These are phyloP conservation scores for Hemaris fuciformis DNA, from an alignment of 2,888 invertebrate genomes.

Conservation along the genomic window DNA sequence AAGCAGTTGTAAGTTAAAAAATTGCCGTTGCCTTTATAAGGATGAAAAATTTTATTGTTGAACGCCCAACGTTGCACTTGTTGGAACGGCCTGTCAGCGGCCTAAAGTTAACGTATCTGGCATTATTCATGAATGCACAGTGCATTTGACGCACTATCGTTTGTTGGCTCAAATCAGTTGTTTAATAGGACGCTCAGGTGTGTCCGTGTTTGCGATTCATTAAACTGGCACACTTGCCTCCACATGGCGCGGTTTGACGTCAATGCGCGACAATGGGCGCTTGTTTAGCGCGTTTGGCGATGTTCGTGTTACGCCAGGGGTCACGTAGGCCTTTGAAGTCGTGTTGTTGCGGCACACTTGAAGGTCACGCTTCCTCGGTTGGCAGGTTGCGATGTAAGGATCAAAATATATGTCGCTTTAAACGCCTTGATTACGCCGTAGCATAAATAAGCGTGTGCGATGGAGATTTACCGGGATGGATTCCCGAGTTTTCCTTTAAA, in stretches of 20 bases:
- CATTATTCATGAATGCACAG: neutral
- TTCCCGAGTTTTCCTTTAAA: too few species aligned
- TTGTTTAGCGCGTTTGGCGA: neutral
- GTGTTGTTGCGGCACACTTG: neutral
- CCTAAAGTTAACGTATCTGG: neutral
- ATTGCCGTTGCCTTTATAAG: too few species aligned
- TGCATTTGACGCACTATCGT: neutral
- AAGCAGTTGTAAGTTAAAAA: too few species aligned
- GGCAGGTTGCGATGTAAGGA: too few species aligned
- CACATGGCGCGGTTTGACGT: neutral
- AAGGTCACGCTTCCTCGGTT: neutral
- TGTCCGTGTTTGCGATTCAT: neutral
- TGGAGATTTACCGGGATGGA: too few species aligned
- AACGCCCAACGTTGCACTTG: too few species aligned
- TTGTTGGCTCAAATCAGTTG: neutral
- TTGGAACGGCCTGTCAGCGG: too few species aligned
- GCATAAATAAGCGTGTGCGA: too few species aligned
- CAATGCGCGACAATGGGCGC: neutral
- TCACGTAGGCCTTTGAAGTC: constrained; percentile 1
- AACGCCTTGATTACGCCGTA: too few species aligned
- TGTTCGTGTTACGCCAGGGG: neutral
- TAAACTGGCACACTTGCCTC: neutral
- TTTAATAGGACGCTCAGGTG: neutral
- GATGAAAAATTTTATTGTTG: too few species aligned
- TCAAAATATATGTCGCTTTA: too few species aligned